Percentiles rank a stretch among this genome's conserved stretches.
Evolutionary conservation across 1,140 invertebrate species (phyloP).

Genomic region (Drosophila punjabiensis): DNA sequence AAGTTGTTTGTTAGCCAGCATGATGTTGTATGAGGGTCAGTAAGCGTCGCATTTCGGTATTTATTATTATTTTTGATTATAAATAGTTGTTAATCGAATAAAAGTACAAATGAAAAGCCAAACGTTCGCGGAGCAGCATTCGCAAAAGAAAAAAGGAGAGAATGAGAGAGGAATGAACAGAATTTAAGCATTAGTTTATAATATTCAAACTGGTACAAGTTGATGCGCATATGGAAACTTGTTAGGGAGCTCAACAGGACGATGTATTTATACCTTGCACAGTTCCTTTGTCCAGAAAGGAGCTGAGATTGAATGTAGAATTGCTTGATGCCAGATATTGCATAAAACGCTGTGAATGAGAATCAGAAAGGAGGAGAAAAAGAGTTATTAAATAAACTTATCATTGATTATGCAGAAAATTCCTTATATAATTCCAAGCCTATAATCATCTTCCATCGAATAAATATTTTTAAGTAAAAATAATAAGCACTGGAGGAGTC

Average conservation of each 20-base stretch:
- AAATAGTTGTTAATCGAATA: conserved; percentile 59
- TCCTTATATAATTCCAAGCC: neutral
- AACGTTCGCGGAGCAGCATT: conserved; percentile 66
- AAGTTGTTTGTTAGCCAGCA: conserved; percentile 48
- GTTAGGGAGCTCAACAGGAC: neutral
- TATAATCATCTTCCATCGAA: neutral
- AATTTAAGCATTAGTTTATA: conserved; percentile 60
- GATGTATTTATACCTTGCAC: conserved; percentile 91
- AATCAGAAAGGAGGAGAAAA: conserved; percentile 58
- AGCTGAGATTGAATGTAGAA: conserved; percentile 98
- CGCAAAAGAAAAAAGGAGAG: conserved; percentile 32
- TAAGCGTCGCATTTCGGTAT: conserved; percentile 58
- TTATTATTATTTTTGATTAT: conserved; percentile 42
- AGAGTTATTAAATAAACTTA: neutral
- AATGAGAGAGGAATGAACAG: conserved; percentile 47
- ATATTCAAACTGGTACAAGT: conserved; percentile 16
- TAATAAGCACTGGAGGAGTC: neutral
- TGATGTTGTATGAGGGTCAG: conserved; percentile 42
- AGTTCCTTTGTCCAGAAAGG: conserved; percentile 98
- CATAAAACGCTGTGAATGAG: conserved; percentile 96
- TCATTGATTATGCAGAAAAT: neutral
- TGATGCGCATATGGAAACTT: conserved; percentile 18
- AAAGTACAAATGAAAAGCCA: conserved; percentile 66
- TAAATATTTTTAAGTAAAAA: too few species aligned
- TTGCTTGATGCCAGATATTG: conserved; percentile 99